These are phyloP conservation scores for Ligdia adustata DNA, from an alignment of 2,888 invertebrate species.

Conservation along the genomic window DNA sequence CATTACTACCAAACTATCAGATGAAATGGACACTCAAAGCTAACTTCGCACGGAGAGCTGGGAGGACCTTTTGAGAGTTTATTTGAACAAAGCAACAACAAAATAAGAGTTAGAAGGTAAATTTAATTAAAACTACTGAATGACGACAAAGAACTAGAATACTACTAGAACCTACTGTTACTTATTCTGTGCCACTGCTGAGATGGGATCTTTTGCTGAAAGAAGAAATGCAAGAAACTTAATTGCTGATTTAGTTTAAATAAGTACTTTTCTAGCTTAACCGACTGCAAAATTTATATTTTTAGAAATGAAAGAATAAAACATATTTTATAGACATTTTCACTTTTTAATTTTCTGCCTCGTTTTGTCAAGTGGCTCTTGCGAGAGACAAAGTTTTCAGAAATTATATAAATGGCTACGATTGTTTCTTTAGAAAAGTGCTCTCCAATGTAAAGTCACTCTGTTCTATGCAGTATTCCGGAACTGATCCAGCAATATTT, in stretches of 20 bases:
- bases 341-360: too few relatives aligned
- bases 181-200: not conserved
- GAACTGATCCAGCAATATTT: too few relatives aligned
- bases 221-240: not conserved
- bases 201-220: not conserved
- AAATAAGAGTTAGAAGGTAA: conserved; percentile 4
- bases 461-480: too few relatives aligned
- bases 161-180: too few relatives aligned
- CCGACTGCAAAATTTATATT: too few relatives aligned
- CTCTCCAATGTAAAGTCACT: too few relatives aligned
- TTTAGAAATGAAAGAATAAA: too few relatives aligned
- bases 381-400: too few relatives aligned
- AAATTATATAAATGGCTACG: too few relatives aligned
- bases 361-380: too few relatives aligned
- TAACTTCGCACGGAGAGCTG: conserved; percentile 9
- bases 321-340: too few relatives aligned
- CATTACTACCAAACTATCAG: conserved; percentile 7
- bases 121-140: conserved; percentile 21
- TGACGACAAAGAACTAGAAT: not conserved
- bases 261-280: not conserved
- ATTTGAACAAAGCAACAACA: conserved; percentile 9
- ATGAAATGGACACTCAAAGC: conserved; percentile 19
- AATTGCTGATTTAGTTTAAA: not conserved
- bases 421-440: too few relatives aligned
- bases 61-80: conserved; percentile 12